phyloP scores from a whole-genome alignment of 2,888 invertebrate species.

The Cetonia aurata region DNA sequence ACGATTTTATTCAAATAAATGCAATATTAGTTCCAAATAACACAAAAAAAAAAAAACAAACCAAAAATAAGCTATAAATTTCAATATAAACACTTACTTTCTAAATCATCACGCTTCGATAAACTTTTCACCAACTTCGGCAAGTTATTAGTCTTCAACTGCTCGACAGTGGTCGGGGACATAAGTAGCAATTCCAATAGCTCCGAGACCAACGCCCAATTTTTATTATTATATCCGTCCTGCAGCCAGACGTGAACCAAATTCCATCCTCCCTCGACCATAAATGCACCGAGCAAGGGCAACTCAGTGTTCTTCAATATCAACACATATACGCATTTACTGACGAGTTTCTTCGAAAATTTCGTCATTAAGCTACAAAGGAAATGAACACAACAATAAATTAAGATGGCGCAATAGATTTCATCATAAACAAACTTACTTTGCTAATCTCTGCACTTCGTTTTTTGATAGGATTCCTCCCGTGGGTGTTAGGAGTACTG shows the following conservation, averaged over 20 bases:
- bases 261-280: conserved; percentile 93
- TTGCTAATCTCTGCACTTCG: conserved; percentile 89
- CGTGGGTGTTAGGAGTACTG: conserved; percentile 83
- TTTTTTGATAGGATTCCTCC: conserved; percentile 91
- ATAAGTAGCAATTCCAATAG: conserved; percentile 85
- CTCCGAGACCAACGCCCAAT: conserved; percentile 90
- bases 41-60: too few species aligned
- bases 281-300: conserved; percentile 87
- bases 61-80: conserved; percentile 1
- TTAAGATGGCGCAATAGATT: conserved; percentile 14
- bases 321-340: conserved; percentile 95
- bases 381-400: conserved; percentile 40
- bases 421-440: conserved; percentile 71
- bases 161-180: conserved; percentile 91
- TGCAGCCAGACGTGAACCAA: conserved; percentile 91
- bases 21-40: too few species aligned
- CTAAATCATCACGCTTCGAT: conserved; percentile 84
- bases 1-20: too few species aligned
- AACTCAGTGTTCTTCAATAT: conserved; percentile 89
- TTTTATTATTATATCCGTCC: conserved; percentile 85
- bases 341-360: conserved; percentile 94
- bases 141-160: conserved; percentile 91
- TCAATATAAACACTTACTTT: conserved; percentile 72
- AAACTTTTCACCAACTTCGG: conserved; percentile 92
- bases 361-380: conserved; percentile 90